Conservation (phyloP, 2,113 vertebrate species). For the Otus sunia region DNA sequence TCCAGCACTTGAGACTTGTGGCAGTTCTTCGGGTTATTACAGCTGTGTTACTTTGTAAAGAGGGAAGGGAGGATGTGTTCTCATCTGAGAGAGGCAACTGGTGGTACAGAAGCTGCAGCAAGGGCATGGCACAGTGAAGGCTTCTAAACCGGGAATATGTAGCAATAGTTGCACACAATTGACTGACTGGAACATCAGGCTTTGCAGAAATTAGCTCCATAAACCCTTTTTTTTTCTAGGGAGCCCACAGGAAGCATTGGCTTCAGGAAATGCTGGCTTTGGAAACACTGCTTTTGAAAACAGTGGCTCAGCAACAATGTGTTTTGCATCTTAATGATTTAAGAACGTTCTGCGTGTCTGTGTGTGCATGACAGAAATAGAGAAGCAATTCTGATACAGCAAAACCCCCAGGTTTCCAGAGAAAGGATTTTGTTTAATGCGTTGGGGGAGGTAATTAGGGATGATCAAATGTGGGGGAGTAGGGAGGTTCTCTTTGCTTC, state of each 20-base stretch:
- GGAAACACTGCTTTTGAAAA: not conserved
- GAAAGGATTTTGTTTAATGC: not conserved
- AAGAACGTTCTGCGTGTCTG: not conserved
- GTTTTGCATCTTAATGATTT: not conserved
- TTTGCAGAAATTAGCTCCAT: not conserved
- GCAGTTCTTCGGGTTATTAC: not conserved
- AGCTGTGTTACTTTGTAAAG: not conserved
- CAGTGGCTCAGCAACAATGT: not conserved
- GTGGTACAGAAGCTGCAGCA: not conserved
- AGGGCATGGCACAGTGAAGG: not conserved
- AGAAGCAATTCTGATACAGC: not conserved
- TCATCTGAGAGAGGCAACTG: not conserved
- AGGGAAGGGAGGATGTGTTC: not conserved
- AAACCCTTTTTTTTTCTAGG: not conserved
- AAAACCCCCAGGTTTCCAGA: not conserved
- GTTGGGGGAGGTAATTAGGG: not conserved
- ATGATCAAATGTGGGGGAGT: not conserved
- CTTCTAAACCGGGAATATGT: not conserved
- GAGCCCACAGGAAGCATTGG: not conserved
- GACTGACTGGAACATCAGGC: not conserved
- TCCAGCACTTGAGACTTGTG: not conserved
- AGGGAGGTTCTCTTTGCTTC: not conserved
- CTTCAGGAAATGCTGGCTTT: not conserved
- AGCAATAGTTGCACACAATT: not conserved
- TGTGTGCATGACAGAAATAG: not conserved